Evolutionary conservation across 2,113 vertebrate species (phyloP).

Genomic region (Hemibates koningsi): DNA sequence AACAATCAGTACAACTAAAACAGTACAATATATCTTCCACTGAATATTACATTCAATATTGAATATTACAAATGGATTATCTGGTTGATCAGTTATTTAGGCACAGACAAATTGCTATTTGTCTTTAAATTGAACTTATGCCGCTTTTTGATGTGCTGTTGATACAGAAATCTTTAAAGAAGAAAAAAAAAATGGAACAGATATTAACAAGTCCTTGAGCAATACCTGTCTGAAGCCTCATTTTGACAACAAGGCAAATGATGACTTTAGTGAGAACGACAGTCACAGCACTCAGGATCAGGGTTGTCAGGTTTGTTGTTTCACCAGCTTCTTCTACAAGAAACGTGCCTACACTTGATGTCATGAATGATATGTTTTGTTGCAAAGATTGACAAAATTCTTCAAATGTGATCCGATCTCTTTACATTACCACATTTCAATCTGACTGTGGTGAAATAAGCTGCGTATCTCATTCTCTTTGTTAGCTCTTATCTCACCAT

Average conservation of each 20-base stretch:
- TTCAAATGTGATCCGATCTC: not conserved
- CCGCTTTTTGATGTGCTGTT: not conserved
- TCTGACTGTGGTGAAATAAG: not conserved
- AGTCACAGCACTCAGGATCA: not conserved
- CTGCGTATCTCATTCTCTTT: not conserved
- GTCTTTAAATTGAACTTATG: not conserved
- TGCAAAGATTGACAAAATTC: fast-evolving
- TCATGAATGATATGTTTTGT: not conserved
- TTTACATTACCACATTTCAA: not conserved
- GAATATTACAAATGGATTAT: fast-evolving
- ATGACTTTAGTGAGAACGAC: not conserved
- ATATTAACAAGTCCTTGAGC: fast-evolving
- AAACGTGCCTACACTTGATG: not conserved
- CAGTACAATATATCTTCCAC: not conserved
- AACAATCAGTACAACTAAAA: not conserved
- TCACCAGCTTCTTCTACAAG: not conserved
- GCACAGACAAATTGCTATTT: not conserved
- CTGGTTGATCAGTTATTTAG: not conserved
- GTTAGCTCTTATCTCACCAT: fast-evolving
- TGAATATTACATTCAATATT: not conserved
- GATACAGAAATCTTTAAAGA: fast-evolving
- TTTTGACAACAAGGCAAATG: fast-evolving
- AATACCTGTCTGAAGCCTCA: not conserved
- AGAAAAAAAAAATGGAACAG: fast-evolving
- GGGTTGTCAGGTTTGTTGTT: not conserved